These are phyloP conservation scores for Jordanella pulchra DNA, from an alignment of 2,797 vertebrate genomes.

Conservation along the genomic window DNA sequence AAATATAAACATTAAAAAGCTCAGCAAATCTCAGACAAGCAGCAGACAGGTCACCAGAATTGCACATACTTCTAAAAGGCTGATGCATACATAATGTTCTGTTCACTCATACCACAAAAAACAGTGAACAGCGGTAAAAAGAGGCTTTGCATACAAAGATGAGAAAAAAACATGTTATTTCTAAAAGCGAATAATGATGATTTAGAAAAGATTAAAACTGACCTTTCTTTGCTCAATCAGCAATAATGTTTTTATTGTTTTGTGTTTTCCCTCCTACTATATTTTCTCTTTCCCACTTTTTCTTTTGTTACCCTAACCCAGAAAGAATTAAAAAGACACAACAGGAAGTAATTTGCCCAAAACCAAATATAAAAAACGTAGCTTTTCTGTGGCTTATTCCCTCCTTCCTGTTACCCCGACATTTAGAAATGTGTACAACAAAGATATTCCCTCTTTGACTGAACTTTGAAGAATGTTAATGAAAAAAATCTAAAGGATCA, in stretches of 20 bases:
- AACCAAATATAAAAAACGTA: constrained; percentile 37
- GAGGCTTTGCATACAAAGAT: neutral
- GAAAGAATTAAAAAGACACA: constrained; percentile 19
- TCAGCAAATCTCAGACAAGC: constrained; percentile 37
- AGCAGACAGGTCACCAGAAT: constrained; percentile 39
- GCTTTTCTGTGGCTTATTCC: neutral
- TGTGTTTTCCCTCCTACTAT: constrained; percentile 34
- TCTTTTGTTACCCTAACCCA: constrained; percentile 25
- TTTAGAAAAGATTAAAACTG: neutral
- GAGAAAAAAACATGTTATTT: constrained; percentile 5
- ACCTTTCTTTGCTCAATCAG: neutral
- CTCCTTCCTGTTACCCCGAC: constrained; percentile 31
- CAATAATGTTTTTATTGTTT: constrained; percentile 34
- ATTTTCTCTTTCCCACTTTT: constrained; percentile 11
- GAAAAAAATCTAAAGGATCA: neutral
- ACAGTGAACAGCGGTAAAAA: constrained; percentile 22
- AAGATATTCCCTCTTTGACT: neutral
- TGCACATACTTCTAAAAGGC: constrained; percentile 40
- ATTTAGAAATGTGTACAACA: neutral
- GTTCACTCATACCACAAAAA: constrained; percentile 20
- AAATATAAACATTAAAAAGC: constrained; percentile 46
- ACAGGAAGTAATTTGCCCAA: constrained; percentile 21
- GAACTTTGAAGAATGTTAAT: neutral
- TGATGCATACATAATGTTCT: constrained; percentile 39
- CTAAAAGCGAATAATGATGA: neutral